Conservation (phyloP, 2,888 invertebrate species). For the Rhingia campestris region DNA sequence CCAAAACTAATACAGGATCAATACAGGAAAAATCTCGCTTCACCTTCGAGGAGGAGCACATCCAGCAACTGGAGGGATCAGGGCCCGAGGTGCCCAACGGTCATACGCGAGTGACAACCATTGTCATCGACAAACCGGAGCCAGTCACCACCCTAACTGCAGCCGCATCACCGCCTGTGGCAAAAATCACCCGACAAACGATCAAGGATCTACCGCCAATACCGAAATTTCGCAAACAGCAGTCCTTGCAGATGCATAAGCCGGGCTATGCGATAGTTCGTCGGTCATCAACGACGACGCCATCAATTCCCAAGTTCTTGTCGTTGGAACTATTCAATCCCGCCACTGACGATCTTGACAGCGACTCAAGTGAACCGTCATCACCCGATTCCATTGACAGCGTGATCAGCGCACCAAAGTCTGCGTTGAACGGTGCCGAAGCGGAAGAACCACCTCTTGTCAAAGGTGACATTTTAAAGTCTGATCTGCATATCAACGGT, state of each 20-base stretch:
- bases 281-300: constrained; percentile 86
- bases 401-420: constrained; percentile 88
- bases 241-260: constrained; percentile 80
- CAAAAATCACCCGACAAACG: constrained; percentile 86
- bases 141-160: constrained; percentile 77
- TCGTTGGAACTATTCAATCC: constrained; percentile 94
- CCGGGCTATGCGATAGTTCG: constrained; percentile 88
- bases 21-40: constrained; percentile 76
- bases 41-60: constrained; percentile 79
- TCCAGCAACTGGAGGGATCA: constrained; percentile 75
- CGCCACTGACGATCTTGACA: constrained; percentile 94
- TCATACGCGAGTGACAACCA: constrained; percentile 48
- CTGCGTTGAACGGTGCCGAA: constrained; percentile 92
- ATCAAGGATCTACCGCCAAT: constrained; percentile 86
- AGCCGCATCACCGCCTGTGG: constrained; percentile 76
- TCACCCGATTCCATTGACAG: constrained; percentile 94
- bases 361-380: constrained; percentile 92
- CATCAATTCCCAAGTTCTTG: constrained; percentile 89
- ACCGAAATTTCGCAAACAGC: constrained; percentile 84
- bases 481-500: constrained; percentile 93
- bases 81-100: constrained; percentile 17
- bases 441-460: constrained; percentile 95
- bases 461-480: constrained; percentile 91
- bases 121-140: constrained; percentile 76
- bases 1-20: constrained; percentile 60